phyloP scores from a whole-genome alignment of 2,113 vertebrate species.

The Bubalus kerabau region DNA sequence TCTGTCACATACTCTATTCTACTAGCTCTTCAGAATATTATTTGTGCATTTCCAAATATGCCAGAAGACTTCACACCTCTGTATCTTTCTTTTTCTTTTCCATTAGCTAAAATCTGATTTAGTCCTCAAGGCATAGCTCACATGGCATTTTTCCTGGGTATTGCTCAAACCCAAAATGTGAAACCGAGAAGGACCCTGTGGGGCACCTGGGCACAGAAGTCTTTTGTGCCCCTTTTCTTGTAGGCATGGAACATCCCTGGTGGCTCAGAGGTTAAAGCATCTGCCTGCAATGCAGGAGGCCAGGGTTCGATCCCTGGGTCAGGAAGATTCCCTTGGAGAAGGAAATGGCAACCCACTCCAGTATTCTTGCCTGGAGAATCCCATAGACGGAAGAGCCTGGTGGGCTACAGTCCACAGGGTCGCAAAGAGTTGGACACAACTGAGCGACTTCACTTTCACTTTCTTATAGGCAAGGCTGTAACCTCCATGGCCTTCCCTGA shows the following conservation, averaged over 20 bases:
- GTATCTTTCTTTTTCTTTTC: not conserved
- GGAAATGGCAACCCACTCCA: too few relatives aligned
- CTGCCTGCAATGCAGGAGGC: too few relatives aligned
- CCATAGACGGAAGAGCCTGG: too few relatives aligned
- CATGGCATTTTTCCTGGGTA: not conserved
- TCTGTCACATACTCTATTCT: not conserved
- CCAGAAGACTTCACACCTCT: not conserved
- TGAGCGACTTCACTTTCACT: not conserved
- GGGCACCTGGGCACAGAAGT: not conserved
- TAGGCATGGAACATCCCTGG: not conserved
- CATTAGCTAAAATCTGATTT: not conserved
- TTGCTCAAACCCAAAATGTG: not conserved
- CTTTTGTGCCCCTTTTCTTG: not conserved
- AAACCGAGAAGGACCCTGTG: not conserved
- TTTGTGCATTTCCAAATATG: not conserved
- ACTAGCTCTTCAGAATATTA: not conserved
- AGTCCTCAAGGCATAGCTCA: not conserved
- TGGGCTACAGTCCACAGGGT: too few relatives aligned
- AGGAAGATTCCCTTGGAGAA: too few relatives aligned
- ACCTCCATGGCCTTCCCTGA: not conserved
- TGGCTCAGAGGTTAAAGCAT: too few relatives aligned
- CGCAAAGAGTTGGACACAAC: fast-evolving
- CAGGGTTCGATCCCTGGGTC: too few relatives aligned
- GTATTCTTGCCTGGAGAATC: too few relatives aligned
- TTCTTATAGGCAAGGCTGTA: not conserved